Base-by-base conservation (phyloP, 23 tunicate genomes). In the Ascidia mentula region DNA sequence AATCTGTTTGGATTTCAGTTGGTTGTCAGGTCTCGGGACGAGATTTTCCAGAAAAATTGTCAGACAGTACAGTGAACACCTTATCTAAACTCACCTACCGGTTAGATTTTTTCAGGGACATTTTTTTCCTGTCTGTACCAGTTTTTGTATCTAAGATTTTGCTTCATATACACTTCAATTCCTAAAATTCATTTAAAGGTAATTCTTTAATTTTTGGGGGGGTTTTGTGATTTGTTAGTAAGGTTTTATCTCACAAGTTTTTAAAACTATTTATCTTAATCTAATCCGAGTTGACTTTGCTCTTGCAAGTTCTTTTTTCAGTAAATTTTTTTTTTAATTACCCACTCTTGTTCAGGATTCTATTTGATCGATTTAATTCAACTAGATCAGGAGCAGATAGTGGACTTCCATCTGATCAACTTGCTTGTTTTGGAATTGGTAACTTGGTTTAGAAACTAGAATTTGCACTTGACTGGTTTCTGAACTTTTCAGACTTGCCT, bases 1-100 rank as follows among this genome's bases (percentile, higher is more conserved):
- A 35, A 38, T 36, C 85, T 26, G 40, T 81, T 1, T 81, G 85
- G 85, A 9, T 22, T 2, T 35, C 37, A 3, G 85, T 40, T 0
- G 30, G 39, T 4, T 81, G 85, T 70, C 34, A 70, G 30, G 35
- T 32, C 6, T 77, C 70, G 30, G 85, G 85, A 36, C 30, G 34
- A 5, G 38, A 72, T 1, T 72, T 18, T 81, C 85, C 85, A 22
- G 35, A 24, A 8, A 81, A 81, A 53, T 28, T 53, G 65, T 1
- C 53, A 36, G 24, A 22, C 65, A 53, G 65, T 9, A 3, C 22
- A 53, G 24, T 53, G 22, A 9, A 53, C 7, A 9, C 13, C 24
- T 28, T 53, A 1, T 26, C 65, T 6, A 28, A 3, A 9, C 13
- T 53, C 4, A 53, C 65, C 22, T 53, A 53, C 13, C 4, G 24